Percentiles rank a stretch among this genome's conserved stretches.
Conservation (phyloP, 2,888 invertebrate species). For the Octonoba sinensis region DNA sequence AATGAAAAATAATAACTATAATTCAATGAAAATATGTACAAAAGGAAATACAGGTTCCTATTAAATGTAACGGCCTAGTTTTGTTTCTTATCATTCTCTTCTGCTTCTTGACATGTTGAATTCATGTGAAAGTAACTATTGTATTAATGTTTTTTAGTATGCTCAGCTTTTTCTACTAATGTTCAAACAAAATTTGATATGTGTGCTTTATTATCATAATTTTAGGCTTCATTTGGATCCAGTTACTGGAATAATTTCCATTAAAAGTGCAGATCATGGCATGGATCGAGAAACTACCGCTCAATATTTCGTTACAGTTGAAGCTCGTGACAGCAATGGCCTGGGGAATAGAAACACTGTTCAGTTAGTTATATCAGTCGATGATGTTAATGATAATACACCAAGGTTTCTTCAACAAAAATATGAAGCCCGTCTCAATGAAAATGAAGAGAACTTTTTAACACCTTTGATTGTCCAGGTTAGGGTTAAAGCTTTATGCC, state of each 20-base stretch:
- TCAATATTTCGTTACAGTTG: constrained; percentile 87
- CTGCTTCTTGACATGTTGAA: too few species aligned
- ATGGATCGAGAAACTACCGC: constrained; percentile 89
- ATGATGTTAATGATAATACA: constrained; percentile 91
- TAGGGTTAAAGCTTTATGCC: too few species aligned
- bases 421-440: constrained; percentile 85
- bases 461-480: constrained; percentile 65
- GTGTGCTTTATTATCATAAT: too few species aligned
- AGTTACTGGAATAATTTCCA: constrained; percentile 85
- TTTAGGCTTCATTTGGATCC: constrained; percentile 83
- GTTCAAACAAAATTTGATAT: too few species aligned
- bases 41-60: too few species aligned
- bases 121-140: too few species aligned
- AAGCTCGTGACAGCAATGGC: constrained; percentile 89
- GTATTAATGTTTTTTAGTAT: too few species aligned
- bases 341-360: constrained; percentile 87
- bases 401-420: constrained; percentile 86
- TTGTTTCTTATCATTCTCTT: too few species aligned
- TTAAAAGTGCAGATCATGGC: constrained; percentile 81
- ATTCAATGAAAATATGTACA: too few species aligned
- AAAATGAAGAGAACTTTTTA: constrained; percentile 77
- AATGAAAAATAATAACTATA: too few species aligned
- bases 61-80: too few species aligned
- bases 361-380: constrained; percentile 88
- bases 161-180: too few species aligned